Percentiles rank a stretch among this genome's conserved stretches.
Evolutionary conservation across 2,888 invertebrate genomes (phyloP).

Genomic region (Scaptomyza reducta): DNA sequence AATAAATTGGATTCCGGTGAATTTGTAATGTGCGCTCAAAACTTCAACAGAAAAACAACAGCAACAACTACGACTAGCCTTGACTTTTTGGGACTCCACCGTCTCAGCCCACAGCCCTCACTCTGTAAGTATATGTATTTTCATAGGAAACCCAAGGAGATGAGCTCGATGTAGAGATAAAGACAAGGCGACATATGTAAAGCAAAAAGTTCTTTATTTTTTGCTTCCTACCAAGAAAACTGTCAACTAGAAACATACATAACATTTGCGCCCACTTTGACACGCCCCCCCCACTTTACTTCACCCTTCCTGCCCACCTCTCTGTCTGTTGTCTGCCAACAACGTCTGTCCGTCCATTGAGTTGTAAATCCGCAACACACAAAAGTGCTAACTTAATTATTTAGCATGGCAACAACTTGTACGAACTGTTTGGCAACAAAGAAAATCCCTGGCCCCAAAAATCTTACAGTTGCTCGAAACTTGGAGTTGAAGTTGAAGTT

Average conservation of each 20-base stretch:
- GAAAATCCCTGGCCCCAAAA: conserved; percentile 66
- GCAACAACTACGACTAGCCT: conserved; percentile 24
- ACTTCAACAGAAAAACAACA: conserved; percentile 53
- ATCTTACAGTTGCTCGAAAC: conserved; percentile 44
- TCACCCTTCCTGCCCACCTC: not conserved
- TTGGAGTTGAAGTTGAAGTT: conserved; percentile 49
- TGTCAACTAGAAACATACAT: conserved; percentile 57
- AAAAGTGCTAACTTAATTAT: conserved; percentile 79
- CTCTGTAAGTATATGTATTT: conserved; percentile 26
- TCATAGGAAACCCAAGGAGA: conserved; percentile 59
- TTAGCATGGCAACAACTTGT: conserved; percentile 70
- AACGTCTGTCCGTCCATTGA: conserved; percentile 26
- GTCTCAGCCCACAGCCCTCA: not conserved
- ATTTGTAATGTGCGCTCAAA: conserved; percentile 74
- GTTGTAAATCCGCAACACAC: conserved; percentile 70
- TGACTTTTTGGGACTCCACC: conserved; percentile 43
- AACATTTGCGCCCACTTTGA: conserved; percentile 42
- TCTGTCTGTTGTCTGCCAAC: not conserved
- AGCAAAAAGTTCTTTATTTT: conserved; percentile 46
- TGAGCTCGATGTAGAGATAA: conserved; percentile 39
- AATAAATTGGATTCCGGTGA: conserved; percentile 76
- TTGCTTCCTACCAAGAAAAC: conserved; percentile 65
- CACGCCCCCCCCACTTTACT: not conserved
- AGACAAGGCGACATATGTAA: conserved; percentile 63
- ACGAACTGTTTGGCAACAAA: conserved; percentile 61